phyloP scores from a whole-genome alignment of 64 coral and sea anemone species.

The Actinia tenebrosa region DNA sequence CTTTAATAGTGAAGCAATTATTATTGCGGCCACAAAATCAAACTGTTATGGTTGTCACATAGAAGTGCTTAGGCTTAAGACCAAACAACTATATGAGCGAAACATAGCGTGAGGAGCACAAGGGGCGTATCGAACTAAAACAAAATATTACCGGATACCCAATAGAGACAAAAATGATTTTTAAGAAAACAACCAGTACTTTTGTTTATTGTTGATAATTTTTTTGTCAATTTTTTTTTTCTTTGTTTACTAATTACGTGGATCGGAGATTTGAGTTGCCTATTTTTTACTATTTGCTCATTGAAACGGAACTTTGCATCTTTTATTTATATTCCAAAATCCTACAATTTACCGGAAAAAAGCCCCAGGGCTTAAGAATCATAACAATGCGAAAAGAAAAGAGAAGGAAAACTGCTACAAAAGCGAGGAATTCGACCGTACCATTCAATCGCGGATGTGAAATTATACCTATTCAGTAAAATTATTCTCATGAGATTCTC shows the following conservation, averaged over 20 bases:
- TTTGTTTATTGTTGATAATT: not conserved
- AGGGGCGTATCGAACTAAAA: not conserved
- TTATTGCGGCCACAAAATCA: conserved; percentile 6
- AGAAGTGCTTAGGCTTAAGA: conserved; percentile 1
- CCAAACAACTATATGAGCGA: not conserved
- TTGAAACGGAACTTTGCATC: not conserved
- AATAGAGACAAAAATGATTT: not conserved
- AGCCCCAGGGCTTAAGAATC: not conserved
- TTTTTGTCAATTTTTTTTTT: not conserved
- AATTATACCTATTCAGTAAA: too few relatives aligned
- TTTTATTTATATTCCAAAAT: not conserved
- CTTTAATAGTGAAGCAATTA: not conserved
- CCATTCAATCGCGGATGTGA: too few relatives aligned
- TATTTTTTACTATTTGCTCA: not conserved
- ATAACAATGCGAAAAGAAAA: not conserved
- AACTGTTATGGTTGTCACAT: not conserved
- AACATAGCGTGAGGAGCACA: not conserved
- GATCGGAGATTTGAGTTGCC: not conserved
- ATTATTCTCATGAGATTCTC: not conserved
- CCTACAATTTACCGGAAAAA: not conserved
- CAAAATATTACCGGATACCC: not conserved
- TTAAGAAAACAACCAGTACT: not conserved
- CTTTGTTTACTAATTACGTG: not conserved
- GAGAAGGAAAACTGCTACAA: not conserved
- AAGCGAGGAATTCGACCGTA: not conserved